phyloP scores from a whole-genome alignment of 30 jellyfish, hydroid and myxozoan genomes.

The Aurelia sp. region DNA sequence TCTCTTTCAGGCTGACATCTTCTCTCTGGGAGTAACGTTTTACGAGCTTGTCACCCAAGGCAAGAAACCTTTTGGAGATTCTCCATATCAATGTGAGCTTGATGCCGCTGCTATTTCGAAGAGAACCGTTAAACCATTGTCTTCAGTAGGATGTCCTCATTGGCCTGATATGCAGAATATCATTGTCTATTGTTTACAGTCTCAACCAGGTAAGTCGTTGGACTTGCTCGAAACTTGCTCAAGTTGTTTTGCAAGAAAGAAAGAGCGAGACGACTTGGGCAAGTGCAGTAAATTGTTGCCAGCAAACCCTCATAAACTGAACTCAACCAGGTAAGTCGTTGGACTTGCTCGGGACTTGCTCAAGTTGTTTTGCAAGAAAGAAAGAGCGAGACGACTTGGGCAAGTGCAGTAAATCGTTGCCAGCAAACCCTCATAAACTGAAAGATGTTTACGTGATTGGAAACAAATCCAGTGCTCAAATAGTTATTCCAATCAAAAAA shows the following conservation, averaged over 20 bases:
- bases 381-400: too few relatives aligned
- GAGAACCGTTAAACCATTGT: slow-evolving; percentile 47
- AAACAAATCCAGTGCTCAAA: too few relatives aligned
- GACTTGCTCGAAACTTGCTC: too few relatives aligned
- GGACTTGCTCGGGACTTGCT: too few relatives aligned
- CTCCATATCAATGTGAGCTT: slow-evolving; percentile 32
- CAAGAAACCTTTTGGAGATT: slow-evolving; percentile 65
- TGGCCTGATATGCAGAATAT: slow-evolving; percentile 97
- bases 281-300: too few relatives aligned
- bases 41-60: slow-evolving; percentile 89
- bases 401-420: too few relatives aligned
- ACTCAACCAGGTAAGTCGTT: slow-evolving; percentile 70
- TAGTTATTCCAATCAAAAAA: too few relatives aligned
- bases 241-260: neutral
- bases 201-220: slow-evolving; percentile 68
- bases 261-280: too few relatives aligned
- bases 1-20: slow-evolving; percentile 82
- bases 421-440: too few relatives aligned
- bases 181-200: slow-evolving; percentile 61
- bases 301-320: too few relatives aligned
- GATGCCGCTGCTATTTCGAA: slow-evolving; percentile 35
- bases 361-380: neutral
- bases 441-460: too few relatives aligned
- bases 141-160: slow-evolving; percentile 72
- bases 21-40: slow-evolving; percentile 86